phyloP scores from a whole-genome alignment of 35 echinoderm and acorn worm genomes.

The Diadema setosum region DNA sequence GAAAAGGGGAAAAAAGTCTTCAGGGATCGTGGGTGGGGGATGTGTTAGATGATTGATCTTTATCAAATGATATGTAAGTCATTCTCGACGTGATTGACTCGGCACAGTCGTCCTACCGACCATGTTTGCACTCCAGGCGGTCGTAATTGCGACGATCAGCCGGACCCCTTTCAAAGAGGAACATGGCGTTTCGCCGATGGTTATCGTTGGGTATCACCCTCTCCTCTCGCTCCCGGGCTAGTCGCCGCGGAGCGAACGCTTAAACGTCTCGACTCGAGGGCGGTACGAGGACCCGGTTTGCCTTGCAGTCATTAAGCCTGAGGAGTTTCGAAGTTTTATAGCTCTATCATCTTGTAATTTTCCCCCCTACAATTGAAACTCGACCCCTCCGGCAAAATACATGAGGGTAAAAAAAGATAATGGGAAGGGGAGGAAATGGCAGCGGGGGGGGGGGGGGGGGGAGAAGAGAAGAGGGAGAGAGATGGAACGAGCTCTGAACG shows the following conservation, averaged over 20 bases:
- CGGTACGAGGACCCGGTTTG: neutral
- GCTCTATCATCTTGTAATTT: constrained; percentile 29
- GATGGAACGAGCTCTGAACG: too few relatives aligned
- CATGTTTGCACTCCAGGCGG: neutral
- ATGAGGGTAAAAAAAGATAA: too few relatives aligned
- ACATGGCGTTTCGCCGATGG: neutral
- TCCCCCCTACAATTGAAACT: constrained; percentile 10
- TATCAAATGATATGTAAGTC: neutral
- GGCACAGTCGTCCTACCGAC: neutral
- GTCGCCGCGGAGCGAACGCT: neutral
- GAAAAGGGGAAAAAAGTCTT: neutral
- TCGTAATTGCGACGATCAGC: neutral
- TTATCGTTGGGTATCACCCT: neutral
- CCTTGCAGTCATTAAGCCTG: constrained; percentile 11
- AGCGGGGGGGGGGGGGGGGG: neutral
- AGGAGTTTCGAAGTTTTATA: constrained; percentile 23
- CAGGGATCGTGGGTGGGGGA: neutral
- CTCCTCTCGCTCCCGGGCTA: neutral
- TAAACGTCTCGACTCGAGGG: neutral
- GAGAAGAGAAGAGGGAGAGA: neutral
- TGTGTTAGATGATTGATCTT: neutral
- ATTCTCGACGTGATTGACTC: neutral
- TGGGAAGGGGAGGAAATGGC: too few relatives aligned
- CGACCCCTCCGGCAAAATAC: neutral
- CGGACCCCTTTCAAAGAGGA: neutral